Percentiles rank a stretch among this genome's conserved stretches.
These are phyloP conservation scores for Telenomus remus DNA, from an alignment of 1,140 invertebrate genomes.

Conservation along the genomic window DNA sequence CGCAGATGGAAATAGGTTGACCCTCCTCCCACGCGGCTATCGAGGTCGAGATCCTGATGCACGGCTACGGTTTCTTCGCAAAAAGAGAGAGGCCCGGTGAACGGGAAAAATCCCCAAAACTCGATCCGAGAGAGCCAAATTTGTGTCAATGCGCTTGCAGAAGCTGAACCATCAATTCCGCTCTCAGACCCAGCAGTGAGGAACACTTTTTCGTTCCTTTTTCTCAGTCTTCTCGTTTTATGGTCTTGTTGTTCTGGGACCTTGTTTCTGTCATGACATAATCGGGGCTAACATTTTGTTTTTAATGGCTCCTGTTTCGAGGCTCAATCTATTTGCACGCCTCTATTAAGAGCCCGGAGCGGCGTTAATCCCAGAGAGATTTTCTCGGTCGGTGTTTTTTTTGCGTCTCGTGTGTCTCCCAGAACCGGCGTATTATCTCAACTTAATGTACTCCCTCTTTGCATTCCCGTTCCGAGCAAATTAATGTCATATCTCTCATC, in stretches of 20 bases:
- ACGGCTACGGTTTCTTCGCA: slow-evolving; percentile 3
- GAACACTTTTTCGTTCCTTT: too few species aligned
- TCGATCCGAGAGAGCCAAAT: slow-evolving; percentile 3
- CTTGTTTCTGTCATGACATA: neutral
- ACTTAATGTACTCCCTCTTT: slow-evolving; percentile 48
- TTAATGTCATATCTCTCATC: slow-evolving; percentile 54
- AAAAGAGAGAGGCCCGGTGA: slow-evolving; percentile 29
- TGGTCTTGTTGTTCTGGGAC: too few species aligned
- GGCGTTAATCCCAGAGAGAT: slow-evolving; percentile 25
- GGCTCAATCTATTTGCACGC: too few species aligned
- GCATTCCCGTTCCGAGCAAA: slow-evolving; percentile 48
- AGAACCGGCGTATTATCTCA: slow-evolving; percentile 31
- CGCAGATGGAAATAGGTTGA: slow-evolving; percentile 52
- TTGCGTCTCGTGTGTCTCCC: slow-evolving; percentile 28
- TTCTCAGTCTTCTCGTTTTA: too few species aligned
- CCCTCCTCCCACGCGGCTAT: slow-evolving; percentile 51
- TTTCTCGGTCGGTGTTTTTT: slow-evolving; percentile 33
- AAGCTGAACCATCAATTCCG: slow-evolving; percentile 3
- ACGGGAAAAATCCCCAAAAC: slow-evolving; percentile 33
- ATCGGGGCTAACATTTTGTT: neutral
- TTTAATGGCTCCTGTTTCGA: neutral
- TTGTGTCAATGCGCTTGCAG: slow-evolving; percentile 21
- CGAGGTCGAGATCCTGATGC: slow-evolving; percentile 54
- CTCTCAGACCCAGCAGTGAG: neutral
- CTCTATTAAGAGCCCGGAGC: too few species aligned